Base-by-base conservation (phyloP, 2,888 invertebrate species). In the Zygothrica quintamaculata region DNA sequence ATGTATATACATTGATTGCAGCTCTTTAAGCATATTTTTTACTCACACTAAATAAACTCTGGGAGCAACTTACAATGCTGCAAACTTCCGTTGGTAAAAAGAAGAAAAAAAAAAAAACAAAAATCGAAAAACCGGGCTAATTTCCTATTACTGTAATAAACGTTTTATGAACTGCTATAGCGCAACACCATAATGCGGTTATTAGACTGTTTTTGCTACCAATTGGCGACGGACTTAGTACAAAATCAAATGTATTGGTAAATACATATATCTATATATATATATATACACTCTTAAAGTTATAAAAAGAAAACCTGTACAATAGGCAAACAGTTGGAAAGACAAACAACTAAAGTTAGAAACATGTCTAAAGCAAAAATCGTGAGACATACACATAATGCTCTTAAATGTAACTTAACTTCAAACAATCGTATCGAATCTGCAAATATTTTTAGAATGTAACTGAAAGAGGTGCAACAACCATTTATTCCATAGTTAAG, bases 91-190 rank as follows among this genome's bases (percentile, higher is more conserved):
- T 61, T 60, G 34, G 26, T 5, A 62, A 48, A 36, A n/a, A n/a
- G n/a, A n/a, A n/a, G n/a, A n/a, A n/a, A n/a, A n/a, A n/a, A n/a
- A n/a, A n/a, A n/a, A n/a, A n/a, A n/a, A n/a, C n/a, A 51, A 43
- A 51, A 36, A 37, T 7, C 31, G 12, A 37, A 65, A 84, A 80
- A 84, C 84, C 86, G 71, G 80, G 84, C 65, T 80, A 84, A 86
- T 80, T 80, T 80, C 86, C 77, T 79, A 84, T 79, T 79, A 76
- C 74, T 60, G 77, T 76, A 76, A 86, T 76, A 59, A 64, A 58
- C 61, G 84, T 65, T 73, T 66, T 79, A 85, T 79, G 73, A 82
- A 79, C 84, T 67, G 70, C 50, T 44, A 57, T 64, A 74, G 59
- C 70, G 65, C 57, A 80, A 79, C 73, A 78, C 64, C 47, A 56